Percentiles rank a stretch among this genome's conserved stretches.
These are phyloP conservation scores for Drosophila grimshawi DNA, from an alignment of 1,140 invertebrate species.

Conservation along the genomic window DNA sequence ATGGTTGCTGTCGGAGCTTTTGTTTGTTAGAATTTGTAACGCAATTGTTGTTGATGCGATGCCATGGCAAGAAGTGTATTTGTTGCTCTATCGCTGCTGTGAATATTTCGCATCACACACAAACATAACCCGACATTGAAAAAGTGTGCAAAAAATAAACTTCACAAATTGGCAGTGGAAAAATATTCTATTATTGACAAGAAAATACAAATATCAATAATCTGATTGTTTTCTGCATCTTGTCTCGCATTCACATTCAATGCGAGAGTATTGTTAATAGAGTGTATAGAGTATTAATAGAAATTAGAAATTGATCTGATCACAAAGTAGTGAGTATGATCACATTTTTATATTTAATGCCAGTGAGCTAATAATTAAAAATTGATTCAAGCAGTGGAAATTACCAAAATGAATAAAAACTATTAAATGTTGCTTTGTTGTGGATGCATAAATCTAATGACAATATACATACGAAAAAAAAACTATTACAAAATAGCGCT, in stretches of 20 bases:
- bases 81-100: slow-evolving; percentile 39
- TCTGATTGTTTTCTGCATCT: too few species aligned
- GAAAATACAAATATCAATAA: neutral
- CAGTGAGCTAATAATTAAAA: slow-evolving; percentile 4
- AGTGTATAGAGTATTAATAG: neutral
- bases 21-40: slow-evolving; percentile 51
- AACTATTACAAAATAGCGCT: too few species aligned
- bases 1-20: slow-evolving; percentile 56
- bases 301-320: neutral
- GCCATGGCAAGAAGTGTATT: slow-evolving; percentile 4
- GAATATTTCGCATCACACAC: slow-evolving; percentile 22
- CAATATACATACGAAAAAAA: too few species aligned
- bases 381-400: neutral
- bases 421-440: neutral
- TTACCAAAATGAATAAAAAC: neutral
- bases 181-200: slow-evolving; percentile 10
- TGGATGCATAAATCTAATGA: too few species aligned
- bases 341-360: slow-evolving; percentile 1
- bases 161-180: slow-evolving; percentile 29
- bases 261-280: neutral
- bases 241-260: neutral
- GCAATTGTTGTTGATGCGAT: slow-evolving; percentile 21
- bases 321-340: neutral
- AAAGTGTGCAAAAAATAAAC: neutral
- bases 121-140: slow-evolving; percentile 8